These are phyloP conservation scores for Lasioglossum lativentre DNA, from an alignment of 2,888 invertebrate species.

Conservation along the genomic window DNA sequence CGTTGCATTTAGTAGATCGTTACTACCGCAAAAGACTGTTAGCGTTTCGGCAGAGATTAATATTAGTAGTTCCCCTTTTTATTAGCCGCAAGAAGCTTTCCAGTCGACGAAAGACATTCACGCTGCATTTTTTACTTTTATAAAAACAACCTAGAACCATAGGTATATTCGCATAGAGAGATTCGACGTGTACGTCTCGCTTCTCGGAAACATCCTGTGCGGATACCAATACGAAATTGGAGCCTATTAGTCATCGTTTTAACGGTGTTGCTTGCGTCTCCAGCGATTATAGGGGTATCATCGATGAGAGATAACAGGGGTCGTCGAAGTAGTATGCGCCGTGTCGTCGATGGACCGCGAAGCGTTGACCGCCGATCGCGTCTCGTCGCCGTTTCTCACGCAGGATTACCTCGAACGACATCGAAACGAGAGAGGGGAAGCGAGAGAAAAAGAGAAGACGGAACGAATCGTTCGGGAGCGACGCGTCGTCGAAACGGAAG, in stretches of 20 bases:
- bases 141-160: not conserved
- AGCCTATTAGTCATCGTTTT: not conserved
- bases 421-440: not conserved
- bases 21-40: not conserved
- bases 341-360: not conserved
- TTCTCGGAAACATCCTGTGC: not conserved
- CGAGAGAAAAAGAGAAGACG: not conserved
- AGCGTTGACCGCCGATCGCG: constrained; percentile 11
- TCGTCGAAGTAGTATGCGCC: not conserved
- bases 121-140: constrained; percentile 4
- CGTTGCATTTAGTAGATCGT: not conserved
- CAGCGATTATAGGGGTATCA: not conserved
- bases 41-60: not conserved
- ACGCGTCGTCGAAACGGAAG: not conserved
- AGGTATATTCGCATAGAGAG: not conserved
- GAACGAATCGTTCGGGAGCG: not conserved
- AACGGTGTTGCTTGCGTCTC: not conserved
- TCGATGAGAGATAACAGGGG: not conserved
- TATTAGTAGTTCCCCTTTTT: not conserved
- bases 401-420: constrained; percentile 9
- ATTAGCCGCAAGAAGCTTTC: not conserved
- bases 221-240: not conserved
- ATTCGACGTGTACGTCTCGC: not conserved
- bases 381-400: constrained; percentile 44
- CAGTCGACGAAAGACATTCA: not conserved